phyloP scores from a whole-genome alignment of 2,888 invertebrate species.

The Halictus quadricinctus region DNA sequence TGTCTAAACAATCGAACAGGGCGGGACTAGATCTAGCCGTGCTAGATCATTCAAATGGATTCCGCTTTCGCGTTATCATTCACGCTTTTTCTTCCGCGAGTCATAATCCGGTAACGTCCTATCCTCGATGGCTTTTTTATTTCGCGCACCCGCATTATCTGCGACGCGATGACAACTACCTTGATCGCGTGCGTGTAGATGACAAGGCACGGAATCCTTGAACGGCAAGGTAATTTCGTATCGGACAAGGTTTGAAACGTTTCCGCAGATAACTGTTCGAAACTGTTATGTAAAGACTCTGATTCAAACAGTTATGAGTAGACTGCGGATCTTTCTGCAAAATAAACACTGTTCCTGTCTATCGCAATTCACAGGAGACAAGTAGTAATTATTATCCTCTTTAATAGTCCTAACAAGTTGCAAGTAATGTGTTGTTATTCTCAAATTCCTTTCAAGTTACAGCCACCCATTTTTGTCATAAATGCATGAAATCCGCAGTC shows the following conservation, averaged over 20 bases:
- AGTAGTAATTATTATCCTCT: no score
- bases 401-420: no score
- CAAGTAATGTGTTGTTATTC: no score
- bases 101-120: conserved; percentile 52
- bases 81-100: conserved; percentile 47
- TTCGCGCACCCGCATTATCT: conserved; percentile 52
- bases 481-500: no score
- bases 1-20: neutral
- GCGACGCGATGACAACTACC: conserved; percentile 41
- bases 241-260: conserved; percentile 3
- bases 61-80: conserved; percentile 15
- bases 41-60: conserved; percentile 14
- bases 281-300: neutral
- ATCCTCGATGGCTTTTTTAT: conserved; percentile 36
- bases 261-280: neutral
- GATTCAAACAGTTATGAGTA: neutral
- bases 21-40: neutral
- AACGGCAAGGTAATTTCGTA: conserved; percentile 10
- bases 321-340: no score
- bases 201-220: conserved; percentile 27
- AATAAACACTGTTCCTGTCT: no score
- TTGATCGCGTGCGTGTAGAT: conserved; percentile 41
- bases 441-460: no score
- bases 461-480: no score
- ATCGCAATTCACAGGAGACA: no score